Percentiles rank a stretch among this genome's conserved stretches.
phyloP scores from a whole-genome alignment of 1,140 invertebrate genomes.

The Aphelinus certus region DNA sequence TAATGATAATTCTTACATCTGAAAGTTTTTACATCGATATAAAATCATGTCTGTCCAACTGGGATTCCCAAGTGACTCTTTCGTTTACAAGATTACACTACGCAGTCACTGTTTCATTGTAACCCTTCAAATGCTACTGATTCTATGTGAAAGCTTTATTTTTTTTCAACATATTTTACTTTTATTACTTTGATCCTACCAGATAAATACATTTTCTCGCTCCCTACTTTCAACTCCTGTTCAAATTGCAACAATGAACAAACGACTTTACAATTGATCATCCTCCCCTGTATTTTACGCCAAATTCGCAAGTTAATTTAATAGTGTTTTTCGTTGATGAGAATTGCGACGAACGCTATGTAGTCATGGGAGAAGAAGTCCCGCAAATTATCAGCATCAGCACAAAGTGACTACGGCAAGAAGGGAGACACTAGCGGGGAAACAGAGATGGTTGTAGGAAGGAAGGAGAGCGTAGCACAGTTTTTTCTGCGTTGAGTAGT shows the following conservation, averaged over 20 bases:
- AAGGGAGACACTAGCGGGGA: not conserved
- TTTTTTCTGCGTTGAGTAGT: slow-evolving; percentile 49
- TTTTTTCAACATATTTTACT: too few species aligned
- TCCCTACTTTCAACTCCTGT: too few species aligned
- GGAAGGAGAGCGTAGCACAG: slow-evolving; percentile 42
- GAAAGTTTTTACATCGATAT: not conserved
- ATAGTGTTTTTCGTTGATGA: slow-evolving; percentile 17
- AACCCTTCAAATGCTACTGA: too few species aligned
- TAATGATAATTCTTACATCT: not conserved
- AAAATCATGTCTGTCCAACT: not conserved
- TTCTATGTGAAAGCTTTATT: too few species aligned
- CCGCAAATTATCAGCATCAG: slow-evolving; percentile 35
- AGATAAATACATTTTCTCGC: too few species aligned
- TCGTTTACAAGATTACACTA: too few species aligned
- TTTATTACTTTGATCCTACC: too few species aligned
- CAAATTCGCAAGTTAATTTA: slow-evolving; percentile 15
- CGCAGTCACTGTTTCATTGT: too few species aligned
- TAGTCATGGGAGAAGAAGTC: slow-evolving; percentile 38
- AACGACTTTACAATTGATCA: too few species aligned
- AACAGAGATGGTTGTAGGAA: slow-evolving; percentile 22
- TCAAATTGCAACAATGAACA: too few species aligned
- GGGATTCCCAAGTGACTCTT: too few species aligned
- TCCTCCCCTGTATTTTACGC: not conserved
- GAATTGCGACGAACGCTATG: slow-evolving; percentile 12
- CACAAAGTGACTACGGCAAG: slow-evolving; percentile 30